Evolutionary conservation across 2,113 vertebrate species (phyloP), one percentile per base, ranked within the genome.

Genomic region (Neopipo cinnamomea): DNA sequence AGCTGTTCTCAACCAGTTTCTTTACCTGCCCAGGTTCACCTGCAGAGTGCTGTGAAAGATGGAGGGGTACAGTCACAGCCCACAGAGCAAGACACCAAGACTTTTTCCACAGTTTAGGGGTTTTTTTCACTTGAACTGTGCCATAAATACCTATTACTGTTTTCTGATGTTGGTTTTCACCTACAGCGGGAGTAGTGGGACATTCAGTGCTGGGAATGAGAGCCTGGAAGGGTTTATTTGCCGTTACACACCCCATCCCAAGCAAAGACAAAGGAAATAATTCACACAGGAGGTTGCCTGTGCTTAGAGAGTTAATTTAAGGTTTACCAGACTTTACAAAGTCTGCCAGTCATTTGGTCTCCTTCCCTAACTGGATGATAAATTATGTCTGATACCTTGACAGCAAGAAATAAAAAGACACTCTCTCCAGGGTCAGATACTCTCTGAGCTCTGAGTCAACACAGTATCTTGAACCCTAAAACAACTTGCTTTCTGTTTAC

Each of bases 41-140:
- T 3, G 4, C 30, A 85, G 39, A 23, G 20, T 35, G 17, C 13
- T 2, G 4, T 0, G 1, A 87, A 68, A 9, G 20, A n/a, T 31
- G 35, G 33, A 35, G 66, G 35, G 22, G 33, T 30, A 23, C 56
- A n/a, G 8, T 25, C 21, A 33, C 2, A 2, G 67, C 27, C 72
- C n/a, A 8, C 17, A 27, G 15, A 71, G 52, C 23, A 67, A 74
- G 63, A 87, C 49, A 68, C 28, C 16, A 55, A 52, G 14, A 17
- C 21, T 71, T 61, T 28, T 55, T 47, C 47, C 31, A 21, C 15
- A 33, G 8, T 27, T 28, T 27, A 15, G 30, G 28, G 37, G n/a
- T 47, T 13, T 35, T 35, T 47, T 46, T 46, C 11, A 52, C n/a
- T 71, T 39, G 14, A 67, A 33, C 41, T 47, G 39, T 90, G 49